phyloP scores from a whole-genome alignment of 1,140 invertebrate species.

The Drosophila pseudoobscura region DNA sequence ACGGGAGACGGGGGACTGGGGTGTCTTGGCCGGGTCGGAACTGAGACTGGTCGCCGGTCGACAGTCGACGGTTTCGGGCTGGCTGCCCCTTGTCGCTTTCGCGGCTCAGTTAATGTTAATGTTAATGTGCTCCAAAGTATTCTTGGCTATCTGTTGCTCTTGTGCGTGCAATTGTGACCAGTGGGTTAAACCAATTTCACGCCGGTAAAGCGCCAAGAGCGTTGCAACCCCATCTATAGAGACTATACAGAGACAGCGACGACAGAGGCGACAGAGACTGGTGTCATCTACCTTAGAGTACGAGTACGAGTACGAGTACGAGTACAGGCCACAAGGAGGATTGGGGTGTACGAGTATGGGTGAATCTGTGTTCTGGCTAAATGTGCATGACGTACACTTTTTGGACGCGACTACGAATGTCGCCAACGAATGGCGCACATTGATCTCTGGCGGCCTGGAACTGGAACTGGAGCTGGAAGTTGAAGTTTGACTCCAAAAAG shows the following conservation, averaged over 20 bases:
- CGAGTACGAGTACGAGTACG: too few relatives aligned
- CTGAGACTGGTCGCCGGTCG: neutral
- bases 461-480: conserved; percentile 26
- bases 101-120: conserved; percentile 77
- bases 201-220: conserved; percentile 79
- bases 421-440: conserved; percentile 39
- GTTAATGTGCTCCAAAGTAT: conserved; percentile 76
- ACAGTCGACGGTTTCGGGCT: conserved; percentile 14
- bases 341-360: neutral
- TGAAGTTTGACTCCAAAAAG: conserved; percentile 26
- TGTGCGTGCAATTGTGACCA: conserved; percentile 79
- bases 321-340: too few relatives aligned
- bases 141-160: conserved; percentile 34
- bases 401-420: conserved; percentile 67
- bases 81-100: conserved; percentile 71
- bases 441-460: conserved; percentile 64
- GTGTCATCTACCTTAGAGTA: conserved; percentile 59
- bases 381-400: conserved; percentile 78
- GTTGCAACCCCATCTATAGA: conserved; percentile 55
- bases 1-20: neutral
- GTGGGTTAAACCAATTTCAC: conserved; percentile 83
- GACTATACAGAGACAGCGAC: conserved; percentile 27
- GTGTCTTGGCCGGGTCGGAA: conserved; percentile 41
- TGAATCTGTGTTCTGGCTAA: conserved; percentile 46
- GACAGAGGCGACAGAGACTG: conserved; percentile 40